Base-by-base conservation (phyloP, 2,888 invertebrate species). In the Pandemis corylana region DNA sequence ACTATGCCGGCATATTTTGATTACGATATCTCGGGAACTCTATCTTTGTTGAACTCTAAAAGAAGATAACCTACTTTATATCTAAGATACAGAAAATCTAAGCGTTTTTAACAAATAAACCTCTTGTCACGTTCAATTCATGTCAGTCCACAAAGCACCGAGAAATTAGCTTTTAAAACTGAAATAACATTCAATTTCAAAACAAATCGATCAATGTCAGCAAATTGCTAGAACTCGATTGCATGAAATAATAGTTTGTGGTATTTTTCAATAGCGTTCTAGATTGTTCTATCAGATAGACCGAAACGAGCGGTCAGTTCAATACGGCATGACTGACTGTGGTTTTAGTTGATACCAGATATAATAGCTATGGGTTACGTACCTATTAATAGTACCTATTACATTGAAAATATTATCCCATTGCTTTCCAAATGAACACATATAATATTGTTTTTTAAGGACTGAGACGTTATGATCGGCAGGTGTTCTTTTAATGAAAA, bases 191-290 rank as follows among this genome's bases (percentile, higher is more conserved):
- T 49, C 49, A 65, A 65, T 65, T 65, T 65, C 46, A 65, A 65
- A 65, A 49, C 49, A 15, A 65, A 65, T 28, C 36, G 65, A 15
- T 28, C 28, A 49, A 28, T 49, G 49, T 13, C 15, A 65, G 7
- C 65, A 65, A 65, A 65, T 65, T 65, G 65, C 49, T 62, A 20
- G 12, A 46, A 64, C 49, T 49, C 49, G 65, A 49, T 65, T 28
- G 49, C 28, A 49, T 28, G 65, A 36, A 49, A 65, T 65, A 65
- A 65, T 49, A 65, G 65, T 36, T 65, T 49, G 65, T 65, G 65
- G 49, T 28, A 49, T 28, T 65, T 59, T 65, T 28, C 49, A 65
- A 65, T 51, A 36, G 65, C 64, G 64, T 49, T 65, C 49, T 65
- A 65, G 49, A 65, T 65, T 49, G 49, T 36, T 65, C 49, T 65